Evolutionary conservation across 2,797 vertebrate genomes (phyloP).

Genomic region (Gymnoscopelus braueri): DNA sequence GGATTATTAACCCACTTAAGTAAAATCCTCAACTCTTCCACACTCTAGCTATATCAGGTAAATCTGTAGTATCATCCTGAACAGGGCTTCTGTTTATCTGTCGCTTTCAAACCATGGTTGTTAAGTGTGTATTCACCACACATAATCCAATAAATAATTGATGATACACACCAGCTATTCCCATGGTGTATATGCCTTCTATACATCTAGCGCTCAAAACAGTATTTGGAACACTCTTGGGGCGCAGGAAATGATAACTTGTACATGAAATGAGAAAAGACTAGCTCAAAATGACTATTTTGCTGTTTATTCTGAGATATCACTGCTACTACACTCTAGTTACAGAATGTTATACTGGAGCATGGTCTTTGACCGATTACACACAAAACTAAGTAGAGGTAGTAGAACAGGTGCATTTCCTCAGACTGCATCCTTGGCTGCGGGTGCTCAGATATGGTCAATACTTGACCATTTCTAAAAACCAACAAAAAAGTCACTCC

Average conservation of each 20-base stretch:
- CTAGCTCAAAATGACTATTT: background rate
- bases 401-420: too few species aligned
- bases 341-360: background rate
- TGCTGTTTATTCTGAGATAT: background rate
- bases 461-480: too few species aligned
- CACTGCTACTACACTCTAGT: background rate
- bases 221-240: too few species aligned
- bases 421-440: too few species aligned
- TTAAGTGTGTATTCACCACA: conserved; percentile 5
- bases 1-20: background rate
- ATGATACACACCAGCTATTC: background rate
- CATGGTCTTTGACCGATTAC: background rate
- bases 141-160: conserved; percentile 21
- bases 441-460: too few species aligned
- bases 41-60: conserved; percentile 4
- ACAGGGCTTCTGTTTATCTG: background rate
- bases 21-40: conserved; percentile 7
- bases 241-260: background rate
- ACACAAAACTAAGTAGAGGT: background rate
- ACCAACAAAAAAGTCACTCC: too few species aligned
- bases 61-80: too few species aligned
- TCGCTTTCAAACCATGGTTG: conserved; percentile 1
- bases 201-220: background rate
- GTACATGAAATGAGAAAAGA: background rate
- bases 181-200: background rate